These are phyloP conservation scores for Aproaerema taeniolella DNA, from an alignment of 2,888 invertebrate genomes.

Conservation along the genomic window DNA sequence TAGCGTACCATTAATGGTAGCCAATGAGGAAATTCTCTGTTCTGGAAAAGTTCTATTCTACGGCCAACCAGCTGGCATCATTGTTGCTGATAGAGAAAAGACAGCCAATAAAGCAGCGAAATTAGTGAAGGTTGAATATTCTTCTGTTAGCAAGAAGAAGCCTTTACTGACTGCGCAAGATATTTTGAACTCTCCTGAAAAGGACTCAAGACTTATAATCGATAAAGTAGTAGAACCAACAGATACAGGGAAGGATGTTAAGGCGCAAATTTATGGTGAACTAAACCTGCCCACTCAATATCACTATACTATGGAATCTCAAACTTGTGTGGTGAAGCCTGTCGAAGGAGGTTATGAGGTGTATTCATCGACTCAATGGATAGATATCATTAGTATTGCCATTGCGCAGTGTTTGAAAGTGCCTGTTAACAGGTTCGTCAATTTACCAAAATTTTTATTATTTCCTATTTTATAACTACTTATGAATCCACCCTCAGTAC, in stretches of 20 bases:
- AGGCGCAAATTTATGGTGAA: conserved; percentile 17
- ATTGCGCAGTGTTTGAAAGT: conserved; percentile 15
- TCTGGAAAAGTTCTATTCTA: conserved; percentile 68
- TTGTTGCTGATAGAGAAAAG: conserved; percentile 78
- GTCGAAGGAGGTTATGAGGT: conserved; percentile 83
- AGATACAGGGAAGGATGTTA: conserved; percentile 23
- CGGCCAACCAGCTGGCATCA: conserved; percentile 83
- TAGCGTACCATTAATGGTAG: conserved; percentile 14
- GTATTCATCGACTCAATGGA: conserved; percentile 77
- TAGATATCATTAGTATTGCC: conserved; percentile 46
- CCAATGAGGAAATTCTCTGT: conserved; percentile 55
- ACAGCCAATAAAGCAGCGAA: conserved; percentile 76
- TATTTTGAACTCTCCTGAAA: conserved; percentile 38
- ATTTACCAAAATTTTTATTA: neutral
- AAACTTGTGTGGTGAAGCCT: conserved; percentile 79
- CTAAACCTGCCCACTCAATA: conserved; percentile 69
- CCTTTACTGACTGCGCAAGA: conserved; percentile 43
- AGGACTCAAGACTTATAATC: conserved; percentile 28
- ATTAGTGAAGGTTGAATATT: conserved; percentile 64
- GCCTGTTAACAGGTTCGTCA: conserved; percentile 67
- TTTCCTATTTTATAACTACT: no score
- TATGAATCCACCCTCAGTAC: no score
- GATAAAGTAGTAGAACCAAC: conserved; percentile 30
- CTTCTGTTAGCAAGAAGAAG: conserved; percentile 36
- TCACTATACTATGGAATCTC: conserved; percentile 86